These are phyloP conservation scores for Proisotoma minuta DNA, from an alignment of 2,888 invertebrate species.

Conservation along the genomic window DNA sequence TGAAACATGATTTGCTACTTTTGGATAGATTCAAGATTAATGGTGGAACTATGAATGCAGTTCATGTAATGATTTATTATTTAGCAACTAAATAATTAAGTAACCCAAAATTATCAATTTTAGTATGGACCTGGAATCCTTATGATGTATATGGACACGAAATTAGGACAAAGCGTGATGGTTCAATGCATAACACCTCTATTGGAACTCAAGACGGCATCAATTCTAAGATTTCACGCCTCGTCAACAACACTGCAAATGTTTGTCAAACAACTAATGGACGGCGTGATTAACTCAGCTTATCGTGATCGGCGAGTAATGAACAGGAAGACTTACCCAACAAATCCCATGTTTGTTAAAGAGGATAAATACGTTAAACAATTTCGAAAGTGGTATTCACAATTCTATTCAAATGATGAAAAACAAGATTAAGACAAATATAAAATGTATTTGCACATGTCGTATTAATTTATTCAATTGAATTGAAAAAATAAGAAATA, in stretches of 20 bases:
- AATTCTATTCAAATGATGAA: too few species aligned
- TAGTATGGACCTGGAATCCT: not conserved
- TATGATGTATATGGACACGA: not conserved
- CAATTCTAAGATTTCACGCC: not conserved
- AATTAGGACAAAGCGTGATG: not conserved
- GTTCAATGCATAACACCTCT: not conserved
- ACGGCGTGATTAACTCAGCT: not conserved
- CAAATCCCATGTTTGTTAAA: not conserved
- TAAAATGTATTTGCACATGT: too few species aligned
- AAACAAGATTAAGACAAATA: too few species aligned
- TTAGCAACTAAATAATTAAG: too few species aligned
- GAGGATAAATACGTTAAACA: not conserved
- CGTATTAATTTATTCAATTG: too few species aligned
- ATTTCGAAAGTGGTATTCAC: not conserved
- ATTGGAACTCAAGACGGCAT: not conserved
- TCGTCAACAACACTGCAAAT: not conserved
- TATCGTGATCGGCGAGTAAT: not conserved
- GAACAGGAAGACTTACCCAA: not conserved
- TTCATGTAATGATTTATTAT: too few species aligned
- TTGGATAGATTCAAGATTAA: constrained; percentile 55
- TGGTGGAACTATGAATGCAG: not conserved
- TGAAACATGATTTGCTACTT: constrained; percentile 63
- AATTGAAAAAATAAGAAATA: too few species aligned
- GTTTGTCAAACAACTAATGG: not conserved
- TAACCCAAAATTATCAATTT: too few species aligned